Percentiles rank a stretch among this genome's conserved stretches.
Conservation (phyloP, 2,888 invertebrate species). For the Lasioglossum marginatum region DNA sequence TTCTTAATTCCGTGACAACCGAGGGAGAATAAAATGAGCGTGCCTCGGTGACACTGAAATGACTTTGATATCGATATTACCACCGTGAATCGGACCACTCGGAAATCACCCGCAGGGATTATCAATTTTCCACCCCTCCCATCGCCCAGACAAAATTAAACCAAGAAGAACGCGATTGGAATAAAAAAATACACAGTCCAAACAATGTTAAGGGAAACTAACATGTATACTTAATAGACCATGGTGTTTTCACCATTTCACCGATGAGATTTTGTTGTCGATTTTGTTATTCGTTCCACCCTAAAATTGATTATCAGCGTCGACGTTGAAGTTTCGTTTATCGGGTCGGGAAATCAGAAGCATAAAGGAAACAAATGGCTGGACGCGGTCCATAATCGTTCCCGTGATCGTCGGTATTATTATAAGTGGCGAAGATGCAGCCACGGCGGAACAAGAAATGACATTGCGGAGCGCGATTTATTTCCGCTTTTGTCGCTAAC, state of each 20-base stretch:
- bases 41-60: constrained; percentile 7
- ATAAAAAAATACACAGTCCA: no score
- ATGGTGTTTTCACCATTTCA: no score
- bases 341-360: not conserved
- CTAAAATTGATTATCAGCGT: not conserved
- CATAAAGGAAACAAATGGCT: constrained; percentile 9
- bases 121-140: not conserved
- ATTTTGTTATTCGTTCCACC: not conserved
- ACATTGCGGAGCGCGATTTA: constrained; percentile 70
- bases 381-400: constrained; percentile 23
- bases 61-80: constrained; percentile 46
- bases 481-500: constrained; percentile 74
- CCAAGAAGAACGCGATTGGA: not conserved
- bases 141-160: not conserved
- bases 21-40: constrained; percentile 22
- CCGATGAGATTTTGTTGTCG: no score
- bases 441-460: constrained; percentile 48
- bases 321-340: not conserved
- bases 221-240: no score
- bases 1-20: constrained; percentile 50
- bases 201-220: no score
- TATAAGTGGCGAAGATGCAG: constrained; percentile 27
- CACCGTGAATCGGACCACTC: constrained; percentile 30
- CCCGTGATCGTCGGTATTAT: constrained; percentile 25
- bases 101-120: constrained; percentile 5